phyloP scores from a whole-genome alignment of 2,113 vertebrate species.

The Pterophyllum scalare region DNA sequence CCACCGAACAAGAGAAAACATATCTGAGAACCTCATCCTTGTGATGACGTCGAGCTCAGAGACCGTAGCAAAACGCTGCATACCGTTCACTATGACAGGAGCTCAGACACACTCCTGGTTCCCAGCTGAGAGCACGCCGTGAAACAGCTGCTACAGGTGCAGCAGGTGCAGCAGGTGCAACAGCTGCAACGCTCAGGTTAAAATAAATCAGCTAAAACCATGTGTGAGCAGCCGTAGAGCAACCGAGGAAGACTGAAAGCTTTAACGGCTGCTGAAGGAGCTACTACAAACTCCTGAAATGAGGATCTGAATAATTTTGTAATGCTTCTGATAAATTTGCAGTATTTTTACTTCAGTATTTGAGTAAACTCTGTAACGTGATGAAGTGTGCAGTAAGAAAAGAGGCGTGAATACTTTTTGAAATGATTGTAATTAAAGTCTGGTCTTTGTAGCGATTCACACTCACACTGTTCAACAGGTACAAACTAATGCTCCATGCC shows the following conservation, averaged over 20 bases:
- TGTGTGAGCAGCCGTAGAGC: no score
- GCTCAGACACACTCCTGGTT: not conserved
- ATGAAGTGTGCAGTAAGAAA: not conserved
- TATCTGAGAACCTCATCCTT: not conserved
- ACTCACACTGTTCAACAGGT: not conserved
- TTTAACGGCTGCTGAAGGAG: no score
- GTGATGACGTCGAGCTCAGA: not conserved
- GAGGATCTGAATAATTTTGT: no score
- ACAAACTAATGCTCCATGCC: not conserved
- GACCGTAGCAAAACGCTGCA: not conserved
- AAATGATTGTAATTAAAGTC: not conserved
- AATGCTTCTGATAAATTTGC: not conserved
- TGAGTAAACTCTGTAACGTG: no score
- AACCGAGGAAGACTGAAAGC: no score
- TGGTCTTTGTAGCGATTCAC: not conserved
- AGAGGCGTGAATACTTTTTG: not conserved
- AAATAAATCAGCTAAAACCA: no score
- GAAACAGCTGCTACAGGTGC: not conserved
- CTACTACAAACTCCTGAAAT: no score
- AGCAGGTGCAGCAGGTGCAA: no score
- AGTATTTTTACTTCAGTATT: not conserved
- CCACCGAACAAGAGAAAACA: not conserved
- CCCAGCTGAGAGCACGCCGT: not conserved
- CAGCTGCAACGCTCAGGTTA: no score
- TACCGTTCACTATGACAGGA: no score